Percentiles rank a stretch among this genome's conserved stretches.
These are phyloP conservation scores for Gobiocypris rarus DNA, from an alignment of 2,113 vertebrate species.

Conservation along the genomic window DNA sequence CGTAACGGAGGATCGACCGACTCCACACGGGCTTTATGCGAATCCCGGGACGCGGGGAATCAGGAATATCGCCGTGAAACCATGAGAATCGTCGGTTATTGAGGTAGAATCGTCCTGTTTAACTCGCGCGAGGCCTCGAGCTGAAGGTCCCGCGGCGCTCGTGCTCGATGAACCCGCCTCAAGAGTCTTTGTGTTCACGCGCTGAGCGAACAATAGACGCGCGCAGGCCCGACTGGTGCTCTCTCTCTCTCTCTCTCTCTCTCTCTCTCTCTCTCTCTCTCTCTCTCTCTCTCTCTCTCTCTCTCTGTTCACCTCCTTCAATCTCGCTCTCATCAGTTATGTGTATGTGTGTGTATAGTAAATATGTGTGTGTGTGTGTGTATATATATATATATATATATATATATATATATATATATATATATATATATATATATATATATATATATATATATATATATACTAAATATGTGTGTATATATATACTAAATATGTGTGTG, in stretches of 20 bases:
- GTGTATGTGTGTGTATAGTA: no score
- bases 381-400: no score
- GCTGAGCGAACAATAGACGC: conserved; percentile 41
- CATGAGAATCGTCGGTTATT: not conserved
- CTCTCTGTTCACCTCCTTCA: no score
- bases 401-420: no score
- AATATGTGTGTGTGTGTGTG: no score
- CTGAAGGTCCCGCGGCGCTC: conserved; percentile 38
- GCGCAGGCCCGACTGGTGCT: conserved; percentile 29
- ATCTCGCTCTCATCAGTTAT: no score
- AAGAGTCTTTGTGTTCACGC: conserved; percentile 42
- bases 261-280: not conserved
- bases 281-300: no score
- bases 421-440: no score
- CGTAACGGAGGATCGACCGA: conserved; percentile 5
- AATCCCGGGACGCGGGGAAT: conserved; percentile 4
- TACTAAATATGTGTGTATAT: no score
- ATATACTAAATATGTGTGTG: no score
- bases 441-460: no score
- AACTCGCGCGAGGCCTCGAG: conserved; percentile 32
- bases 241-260: not conserved
- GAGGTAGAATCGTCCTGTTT: not conserved
- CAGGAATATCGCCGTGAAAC: not conserved
- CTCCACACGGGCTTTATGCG: not conserved
- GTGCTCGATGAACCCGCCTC: conserved; percentile 38